Evolutionary conservation across 2,797 vertebrate species (phyloP).

Genomic region (Parauchenoglanis punctatus): DNA sequence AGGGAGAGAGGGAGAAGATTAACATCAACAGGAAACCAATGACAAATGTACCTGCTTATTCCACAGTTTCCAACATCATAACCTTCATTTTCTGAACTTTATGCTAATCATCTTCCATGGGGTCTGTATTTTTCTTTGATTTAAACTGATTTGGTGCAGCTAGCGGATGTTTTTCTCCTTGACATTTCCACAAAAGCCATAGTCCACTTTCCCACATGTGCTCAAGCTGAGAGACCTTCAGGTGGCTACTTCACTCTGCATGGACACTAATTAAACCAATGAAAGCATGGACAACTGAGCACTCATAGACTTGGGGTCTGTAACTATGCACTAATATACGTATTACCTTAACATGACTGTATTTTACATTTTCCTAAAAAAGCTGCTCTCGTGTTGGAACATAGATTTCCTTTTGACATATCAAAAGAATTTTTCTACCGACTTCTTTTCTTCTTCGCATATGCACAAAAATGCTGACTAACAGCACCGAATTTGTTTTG

Average conservation of each 20-base stretch:
- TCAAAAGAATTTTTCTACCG: no score
- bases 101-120: background rate
- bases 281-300: background rate
- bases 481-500: no score
- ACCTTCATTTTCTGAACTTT: background rate
- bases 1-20: constrained; percentile 33
- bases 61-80: background rate
- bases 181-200: background rate
- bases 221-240: background rate
- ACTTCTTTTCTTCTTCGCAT: no score
- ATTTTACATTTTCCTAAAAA: background rate
- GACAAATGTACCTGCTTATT: background rate
- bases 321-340: background rate
- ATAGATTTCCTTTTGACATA: no score
- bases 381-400: background rate
- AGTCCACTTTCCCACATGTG: background rate
- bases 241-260: background rate
- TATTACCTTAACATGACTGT: background rate
- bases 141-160: background rate
- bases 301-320: background rate
- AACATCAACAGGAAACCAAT: background rate
- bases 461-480: no score
- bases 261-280: background rate
- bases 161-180: background rate
- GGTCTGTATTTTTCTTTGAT: background rate